Evolutionary conservation across 1,140 invertebrate genomes (phyloP), one percentile per base, ranked within the genome.

Genomic region (Bombyx mandarina): DNA sequence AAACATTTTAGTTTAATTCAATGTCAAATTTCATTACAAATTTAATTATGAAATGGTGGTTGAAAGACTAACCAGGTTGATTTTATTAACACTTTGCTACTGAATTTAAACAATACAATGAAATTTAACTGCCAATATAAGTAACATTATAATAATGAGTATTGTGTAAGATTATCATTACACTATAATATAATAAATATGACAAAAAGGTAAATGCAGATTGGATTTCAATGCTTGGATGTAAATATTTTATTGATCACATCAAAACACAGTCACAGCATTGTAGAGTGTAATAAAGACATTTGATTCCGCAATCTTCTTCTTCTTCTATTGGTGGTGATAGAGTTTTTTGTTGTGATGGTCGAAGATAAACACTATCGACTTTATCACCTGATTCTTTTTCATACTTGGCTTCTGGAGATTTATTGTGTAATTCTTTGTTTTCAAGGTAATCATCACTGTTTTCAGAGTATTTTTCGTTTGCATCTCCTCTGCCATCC

Each of bases 241-340:
- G 8, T 42, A 42, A 35, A 51, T 18, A 54, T 3, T 35, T 64
- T 67, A 63, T 57, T 57, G 65, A 51, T 79, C 74, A 86, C 77
- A 84, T 79, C 48, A 88, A 63, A 9, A 80, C 77, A 77, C 86
- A 88, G 57, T 86, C 78, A 65, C 86, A 88, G 52, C 84, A 88
- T 57, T 82, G 73, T n/a, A 86, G 61, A 1, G 78, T 79, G 57
- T 82, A 88, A 65, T 84, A 88, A 2, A 88, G 71, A 54, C 86
- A 88, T 63, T 84, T 84, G 18, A 88, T 78, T 49, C 75, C 73
- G 60, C 86, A 88, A 26, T 54, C 44, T 2, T 73, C 70, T 54
- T 88, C 84, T 35, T 87, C 86, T 53, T 88, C 84, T 26, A 86
- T 83, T 0, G 70, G 71, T 0, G 82, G 75, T 0, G 79, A 79